These are phyloP conservation scores for Melanaphis sacchari DNA, from an alignment of 1,140 invertebrate species.

Conservation along the genomic window DNA sequence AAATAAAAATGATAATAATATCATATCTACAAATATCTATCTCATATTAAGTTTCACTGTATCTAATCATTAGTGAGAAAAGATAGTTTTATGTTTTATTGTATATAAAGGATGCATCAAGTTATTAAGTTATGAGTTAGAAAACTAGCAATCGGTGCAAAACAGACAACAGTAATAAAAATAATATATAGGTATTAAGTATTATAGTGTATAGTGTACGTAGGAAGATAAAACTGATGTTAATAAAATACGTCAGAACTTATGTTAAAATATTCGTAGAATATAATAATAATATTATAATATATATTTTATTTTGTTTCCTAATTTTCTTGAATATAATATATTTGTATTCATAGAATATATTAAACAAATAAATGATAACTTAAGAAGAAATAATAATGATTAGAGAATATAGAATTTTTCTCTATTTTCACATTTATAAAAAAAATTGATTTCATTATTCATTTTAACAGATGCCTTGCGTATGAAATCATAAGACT, in stretches of 20 bases:
- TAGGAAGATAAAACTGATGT: background rate
- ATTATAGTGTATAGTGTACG: background rate
- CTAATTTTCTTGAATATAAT: background rate
- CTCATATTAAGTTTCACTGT: background rate
- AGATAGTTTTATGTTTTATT: background rate
- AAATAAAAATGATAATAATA: background rate
- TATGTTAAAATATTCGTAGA: background rate
- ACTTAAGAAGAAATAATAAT: too few species aligned
- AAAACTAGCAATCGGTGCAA: conserved; percentile 9
- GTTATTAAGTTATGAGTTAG: background rate
- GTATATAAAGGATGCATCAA: background rate
- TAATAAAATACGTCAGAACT: background rate
- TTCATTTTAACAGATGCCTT: background rate
- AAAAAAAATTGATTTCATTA: background rate
- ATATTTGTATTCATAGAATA: background rate
- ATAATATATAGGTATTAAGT: background rate
- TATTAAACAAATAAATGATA: background rate
- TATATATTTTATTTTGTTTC: too few species aligned
- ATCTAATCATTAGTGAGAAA: conserved; percentile 13
- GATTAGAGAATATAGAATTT: too few species aligned
- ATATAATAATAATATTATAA: too few species aligned
- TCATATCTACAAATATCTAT: background rate
- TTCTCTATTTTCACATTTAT: too few species aligned
- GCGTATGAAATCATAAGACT: background rate
- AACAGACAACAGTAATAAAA: background rate